Base-by-base conservation (phyloP, 2,797 vertebrate genomes). In the Periophthalmus magnuspinnatus region DNA sequence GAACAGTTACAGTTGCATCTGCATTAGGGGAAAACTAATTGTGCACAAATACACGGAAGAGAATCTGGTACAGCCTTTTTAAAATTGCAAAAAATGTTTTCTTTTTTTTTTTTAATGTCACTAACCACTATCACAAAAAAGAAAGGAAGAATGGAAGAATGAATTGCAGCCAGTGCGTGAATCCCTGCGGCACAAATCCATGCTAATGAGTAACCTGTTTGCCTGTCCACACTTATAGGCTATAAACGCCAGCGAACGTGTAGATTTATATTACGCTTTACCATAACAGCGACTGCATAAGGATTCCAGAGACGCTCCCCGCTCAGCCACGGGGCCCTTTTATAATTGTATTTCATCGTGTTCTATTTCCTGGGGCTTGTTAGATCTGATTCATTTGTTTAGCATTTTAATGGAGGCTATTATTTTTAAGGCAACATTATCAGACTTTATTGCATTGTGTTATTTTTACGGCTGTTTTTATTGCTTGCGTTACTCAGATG, bases 151-250 rank as follows among this genome's bases (percentile, higher is more conserved):
- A 62, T 24, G 34, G 45, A n/a, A 34, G 54, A 38, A 59, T 48
- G 2, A 19, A 73, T 22, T 32, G n/a, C 4, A 59, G 41, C 67
- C 52, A 22, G 32, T 72, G 57, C 47, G 19, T 77, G 72, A 83
- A 62, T 75, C 77, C 66, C 21, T 11, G 68, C 68, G 67, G 74
- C 72, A 68, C 68, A 21, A 10, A 68, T 33, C 75, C 70, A 84
- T 74, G 72, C 45, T 81, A 75, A 82, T 80, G 72, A 71, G 64
- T 71, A 79, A 80, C 76, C 66, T 83, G 81, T 81, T 84, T 82
- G 65, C 59, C 2, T 68, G 50, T 60, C 72, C 33, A 68, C 34
- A 64, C 50, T 57, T 7, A n/a, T n/a, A 54, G 24, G 16, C 7
- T 17, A 14, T 52, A 68, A 80, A 70, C 65, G 59, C 21, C 38